A percentile compares a stretch with the other conserved stretches of the same genome.
Evolutionary conservation across 1,140 invertebrate species (phyloP).

Genomic region (Ceratosolen fusciceps): DNA sequence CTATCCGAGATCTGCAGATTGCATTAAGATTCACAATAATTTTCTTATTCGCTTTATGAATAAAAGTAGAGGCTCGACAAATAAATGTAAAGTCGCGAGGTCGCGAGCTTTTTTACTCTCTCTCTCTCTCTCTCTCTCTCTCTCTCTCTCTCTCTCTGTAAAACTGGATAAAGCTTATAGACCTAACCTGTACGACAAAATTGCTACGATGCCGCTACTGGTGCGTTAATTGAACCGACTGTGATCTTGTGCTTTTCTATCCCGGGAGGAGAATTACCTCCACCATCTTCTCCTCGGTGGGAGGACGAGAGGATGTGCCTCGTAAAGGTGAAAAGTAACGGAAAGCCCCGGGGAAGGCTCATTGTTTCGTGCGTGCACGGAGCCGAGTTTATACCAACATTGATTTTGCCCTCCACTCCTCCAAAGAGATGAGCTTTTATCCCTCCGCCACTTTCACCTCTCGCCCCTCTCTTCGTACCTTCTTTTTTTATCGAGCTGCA

Average conservation of each 20-base stretch:
- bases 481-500: neutral
- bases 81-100: neutral
- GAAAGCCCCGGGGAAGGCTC: conserved; percentile 16
- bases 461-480: neutral
- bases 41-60: too few species aligned
- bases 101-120: conserved; percentile 8
- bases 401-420: conserved; percentile 26
- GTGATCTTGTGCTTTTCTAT: conserved; percentile 22
- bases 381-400: conserved; percentile 20
- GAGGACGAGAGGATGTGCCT: neutral
- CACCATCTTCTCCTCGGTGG: neutral
- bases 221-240: conserved; percentile 33
- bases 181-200: neutral
- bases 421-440: conserved; percentile 22
- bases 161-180: too few species aligned
- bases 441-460: neutral
- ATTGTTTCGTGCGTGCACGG: conserved; percentile 19
- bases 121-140: too few species aligned
- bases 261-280: neutral
- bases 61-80: neutral
- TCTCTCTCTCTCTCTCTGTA: too few species aligned
- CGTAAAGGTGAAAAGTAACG: conserved; percentile 17
- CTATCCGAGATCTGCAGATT: too few species aligned
- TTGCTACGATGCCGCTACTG: neutral
- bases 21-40: too few species aligned